Base-by-base conservation (phyloP, 2,888 invertebrate genomes). In the Caenorhabditis doughertyi region DNA sequence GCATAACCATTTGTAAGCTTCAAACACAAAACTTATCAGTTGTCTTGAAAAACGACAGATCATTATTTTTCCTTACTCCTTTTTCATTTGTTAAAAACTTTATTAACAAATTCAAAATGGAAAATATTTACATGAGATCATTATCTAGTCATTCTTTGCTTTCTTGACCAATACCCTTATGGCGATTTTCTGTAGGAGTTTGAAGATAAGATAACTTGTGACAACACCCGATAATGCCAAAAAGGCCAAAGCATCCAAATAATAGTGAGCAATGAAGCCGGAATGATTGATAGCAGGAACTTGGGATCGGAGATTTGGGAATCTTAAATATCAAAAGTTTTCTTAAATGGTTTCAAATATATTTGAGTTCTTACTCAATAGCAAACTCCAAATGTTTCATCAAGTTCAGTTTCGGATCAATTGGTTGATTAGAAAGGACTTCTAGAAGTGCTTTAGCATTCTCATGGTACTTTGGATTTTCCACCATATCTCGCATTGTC, bases 311-410 rank as follows among this genome's bases (percentile, higher is more conserved):
- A 72, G 49, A 32, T 68, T 53, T 27, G 73, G 80, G 16, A 80
- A 80, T 44, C 77, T 77, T 62, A 47, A 64, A 64, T 39, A 25
- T 18, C 39, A 23, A 3, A 16, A n/a, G 8, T 11, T 44, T 23
- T 23, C 13, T 39, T 3, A 25, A 5, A n/a, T 39, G 8, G 16
- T n/a, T 9, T 16, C 9, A 32, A 32, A 32, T n/a, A n/a, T n/a
- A n/a, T n/a, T n/a, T n/a, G n/a, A 32, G 32, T 9, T 39, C 77
- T 62, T 21, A 77, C 68, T 80, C 67, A 8, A 73, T 60, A 7
- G 80, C 80, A 55, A 80, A 80, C 18, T 73, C 80, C 23, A 80
- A 13, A 29, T 80, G 67, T 23, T 73, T 73, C 44, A 80, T 25
- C 2, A 80, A 42, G 18, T 55, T 73, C 16, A 49, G 11, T 39